Base-by-base conservation (phyloP, 2,113 vertebrate species). In the Coregonus clupeaformis region DNA sequence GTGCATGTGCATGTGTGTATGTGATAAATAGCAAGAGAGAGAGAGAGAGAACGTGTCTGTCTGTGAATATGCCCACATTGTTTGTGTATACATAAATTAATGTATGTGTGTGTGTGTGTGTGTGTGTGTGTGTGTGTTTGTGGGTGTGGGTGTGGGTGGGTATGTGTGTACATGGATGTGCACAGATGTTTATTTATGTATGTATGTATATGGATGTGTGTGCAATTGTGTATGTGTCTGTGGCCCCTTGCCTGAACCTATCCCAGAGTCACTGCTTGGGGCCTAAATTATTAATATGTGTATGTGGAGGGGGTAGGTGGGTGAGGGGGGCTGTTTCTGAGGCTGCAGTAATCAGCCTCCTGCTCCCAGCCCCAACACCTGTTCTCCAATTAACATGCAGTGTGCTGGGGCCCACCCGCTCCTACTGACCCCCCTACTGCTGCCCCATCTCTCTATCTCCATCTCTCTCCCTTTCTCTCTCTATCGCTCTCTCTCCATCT, bases 371-470 rank as follows among this genome's bases (percentile, higher is more conserved):
- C 88, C 84, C 88, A 90, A 91, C 92, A 91, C 91, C 91, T 93
- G 91, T 92, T 92, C 91, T 91, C 89, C 90, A 91, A 92, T 93
- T 91, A 91, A 90, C 91, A 92, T 91, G 84, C 87, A 86, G 85
- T 42, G 71, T 79, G 78, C 85, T 82, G 91, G 84, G 89, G 83
- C 86, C 85, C 79, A 81, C 80, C 87, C 60, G 49, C 80, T 68
- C 29, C 63, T 73, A n/a, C 70, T 27, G 66, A 47, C 30, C 64
- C 27, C 1, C 24, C 22, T 70, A 24, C 71, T 27, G 67, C 59
- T 24, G 67, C 27, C 1, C 24, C 29, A 69, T 81, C 25, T 63
- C 72, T 84, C 74, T 77, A 83, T 81, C 74, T 57, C 25, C 67
- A 16, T 77, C 29, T 71, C 60, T 49, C 11, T 27, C 18, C 77